These are phyloP conservation scores for Zaprionus lachaisei DNA, from an alignment of 1,140 invertebrate species.

Conservation along the genomic window DNA sequence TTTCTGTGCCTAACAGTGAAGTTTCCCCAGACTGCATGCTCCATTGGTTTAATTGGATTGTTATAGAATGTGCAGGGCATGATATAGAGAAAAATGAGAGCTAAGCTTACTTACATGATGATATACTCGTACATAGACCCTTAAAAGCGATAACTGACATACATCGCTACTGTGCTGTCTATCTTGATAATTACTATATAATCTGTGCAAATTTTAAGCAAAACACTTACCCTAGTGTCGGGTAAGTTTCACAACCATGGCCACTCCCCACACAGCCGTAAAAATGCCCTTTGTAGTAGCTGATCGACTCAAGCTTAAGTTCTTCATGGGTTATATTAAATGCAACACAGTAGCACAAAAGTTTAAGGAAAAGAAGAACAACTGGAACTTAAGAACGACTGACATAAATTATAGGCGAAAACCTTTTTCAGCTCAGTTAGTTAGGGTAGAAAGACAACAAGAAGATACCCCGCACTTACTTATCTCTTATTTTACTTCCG, in stretches of 20 bases:
- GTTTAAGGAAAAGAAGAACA: neutral
- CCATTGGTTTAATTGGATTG: constrained; percentile 46
- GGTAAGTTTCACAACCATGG: constrained; percentile 50
- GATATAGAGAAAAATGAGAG: constrained; percentile 10
- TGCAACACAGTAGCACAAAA: constrained; percentile 28
- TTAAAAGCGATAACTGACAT: neutral
- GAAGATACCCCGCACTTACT: constrained; percentile 25
- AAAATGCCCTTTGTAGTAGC: neutral
- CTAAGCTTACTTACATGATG: neutral
- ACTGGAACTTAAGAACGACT: neutral
- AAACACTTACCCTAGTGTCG: constrained; percentile 54
- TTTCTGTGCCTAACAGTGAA: constrained; percentile 37
- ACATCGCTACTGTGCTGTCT: constrained; percentile 63
- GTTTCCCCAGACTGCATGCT: constrained; percentile 36
- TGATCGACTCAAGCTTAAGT: constrained; percentile 44
- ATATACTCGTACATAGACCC: neutral
- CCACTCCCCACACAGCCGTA: constrained; percentile 31
- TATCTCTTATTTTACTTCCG: constrained; percentile 64
- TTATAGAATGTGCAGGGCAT: constrained; percentile 1
- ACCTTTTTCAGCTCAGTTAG: constrained; percentile 36
- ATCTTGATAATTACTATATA: constrained; percentile 54
- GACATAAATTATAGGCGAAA: constrained; percentile 70
- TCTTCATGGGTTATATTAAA: constrained; percentile 62
- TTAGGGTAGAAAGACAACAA: constrained; percentile 33
- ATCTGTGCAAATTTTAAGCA: constrained; percentile 74